Conservation (phyloP, 2,113 vertebrate genomes). For the Dipodomys spectabilis region DNA sequence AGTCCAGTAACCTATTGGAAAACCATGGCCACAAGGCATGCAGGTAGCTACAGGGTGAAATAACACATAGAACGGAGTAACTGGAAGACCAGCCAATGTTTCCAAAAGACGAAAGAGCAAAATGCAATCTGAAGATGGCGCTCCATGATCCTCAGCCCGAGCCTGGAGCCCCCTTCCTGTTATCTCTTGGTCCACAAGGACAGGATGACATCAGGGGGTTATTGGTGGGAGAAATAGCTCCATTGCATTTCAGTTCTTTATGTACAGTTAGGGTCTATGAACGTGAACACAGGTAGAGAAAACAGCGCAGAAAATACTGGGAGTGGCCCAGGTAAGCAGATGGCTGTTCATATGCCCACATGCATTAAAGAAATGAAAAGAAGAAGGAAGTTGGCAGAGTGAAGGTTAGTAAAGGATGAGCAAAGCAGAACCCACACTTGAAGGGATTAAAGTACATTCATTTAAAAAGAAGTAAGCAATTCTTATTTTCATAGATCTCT, state of each 20-base stretch:
- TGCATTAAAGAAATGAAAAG: neutral
- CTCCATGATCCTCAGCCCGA: fast-evolving
- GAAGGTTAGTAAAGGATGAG: neutral
- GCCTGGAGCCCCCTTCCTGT: neutral
- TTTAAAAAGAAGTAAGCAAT: neutral
- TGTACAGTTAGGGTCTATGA: neutral
- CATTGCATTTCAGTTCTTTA: neutral
- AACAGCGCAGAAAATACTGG: neutral
- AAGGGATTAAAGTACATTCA: neutral
- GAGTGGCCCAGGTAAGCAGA: fast-evolving
- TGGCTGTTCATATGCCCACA: too few relatives aligned
- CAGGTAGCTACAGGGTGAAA: neutral
- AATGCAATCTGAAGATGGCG: neutral
- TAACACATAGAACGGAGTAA: neutral
- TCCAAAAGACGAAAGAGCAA: neutral
- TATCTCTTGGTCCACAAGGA: neutral
- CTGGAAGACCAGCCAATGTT: neutral
- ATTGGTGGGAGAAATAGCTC: neutral
- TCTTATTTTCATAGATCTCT: neutral
- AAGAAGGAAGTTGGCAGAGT: neutral
- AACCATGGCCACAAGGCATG: neutral
- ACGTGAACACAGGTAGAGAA: neutral
- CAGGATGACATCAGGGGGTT: neutral
- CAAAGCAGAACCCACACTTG: neutral
- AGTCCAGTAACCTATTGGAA: too few relatives aligned